Conservation (phyloP, 1,140 invertebrate genomes). For the Octopus bimaculoides region DNA sequence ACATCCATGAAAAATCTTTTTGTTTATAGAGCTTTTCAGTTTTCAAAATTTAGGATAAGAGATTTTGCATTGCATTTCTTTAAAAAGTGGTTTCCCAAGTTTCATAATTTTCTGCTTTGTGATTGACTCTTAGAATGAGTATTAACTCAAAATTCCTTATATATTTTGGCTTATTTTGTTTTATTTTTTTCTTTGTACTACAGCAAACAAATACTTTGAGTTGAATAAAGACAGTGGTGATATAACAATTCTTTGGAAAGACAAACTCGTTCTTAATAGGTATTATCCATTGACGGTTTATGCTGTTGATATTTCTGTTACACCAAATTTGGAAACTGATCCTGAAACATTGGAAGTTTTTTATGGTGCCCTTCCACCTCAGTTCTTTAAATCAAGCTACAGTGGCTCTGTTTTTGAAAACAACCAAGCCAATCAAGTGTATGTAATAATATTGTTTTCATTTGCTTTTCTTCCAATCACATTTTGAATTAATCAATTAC, state of each 20-base stretch:
- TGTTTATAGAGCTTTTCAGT: too few relatives aligned
- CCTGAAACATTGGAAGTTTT: constrained; percentile 34
- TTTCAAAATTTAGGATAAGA: too few relatives aligned
- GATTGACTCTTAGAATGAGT: too few relatives aligned
- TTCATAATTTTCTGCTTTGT: too few relatives aligned
- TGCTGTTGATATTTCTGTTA: background rate
- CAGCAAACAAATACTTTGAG: background rate
- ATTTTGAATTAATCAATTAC: background rate
- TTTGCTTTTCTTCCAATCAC: background rate
- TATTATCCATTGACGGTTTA: background rate
- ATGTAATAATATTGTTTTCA: constrained; percentile 17
- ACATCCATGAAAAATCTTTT: too few relatives aligned
- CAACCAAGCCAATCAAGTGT: constrained; percentile 37
- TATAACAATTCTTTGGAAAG: background rate
- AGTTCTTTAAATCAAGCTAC: constrained; percentile 41
- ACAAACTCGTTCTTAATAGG: background rate
- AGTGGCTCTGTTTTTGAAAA: constrained; percentile 37
- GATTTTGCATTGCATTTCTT: too few relatives aligned
- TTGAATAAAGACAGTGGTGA: background rate
- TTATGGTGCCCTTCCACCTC: constrained; percentile 37
- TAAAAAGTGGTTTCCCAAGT: too few relatives aligned
- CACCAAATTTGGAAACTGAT: constrained; percentile 26
- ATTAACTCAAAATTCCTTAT: too few relatives aligned
- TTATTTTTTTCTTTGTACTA: background rate
- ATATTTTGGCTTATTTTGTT: background rate